Conservation (phyloP, 2,888 invertebrate species). For the Plagodis dolabraria region DNA sequence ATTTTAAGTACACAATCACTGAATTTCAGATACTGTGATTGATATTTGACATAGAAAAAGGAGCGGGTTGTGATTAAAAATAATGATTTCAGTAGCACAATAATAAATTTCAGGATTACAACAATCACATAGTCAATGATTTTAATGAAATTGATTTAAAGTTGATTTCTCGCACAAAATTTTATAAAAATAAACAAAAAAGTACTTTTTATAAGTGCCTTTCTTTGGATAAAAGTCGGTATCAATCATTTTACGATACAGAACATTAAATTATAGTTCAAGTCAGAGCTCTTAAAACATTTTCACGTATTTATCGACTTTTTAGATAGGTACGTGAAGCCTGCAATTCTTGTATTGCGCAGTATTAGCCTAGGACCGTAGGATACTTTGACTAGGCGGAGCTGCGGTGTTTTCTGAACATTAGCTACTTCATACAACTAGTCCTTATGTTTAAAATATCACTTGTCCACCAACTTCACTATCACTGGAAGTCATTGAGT, state of each 20-base stretch:
- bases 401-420: slow-evolving; percentile 54
- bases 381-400: slow-evolving; percentile 76
- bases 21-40: neutral
- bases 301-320: no score
- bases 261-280: no score
- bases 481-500: slow-evolving; percentile 79
- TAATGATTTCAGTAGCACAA: neutral
- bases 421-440: slow-evolving; percentile 38
- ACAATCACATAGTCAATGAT: no score
- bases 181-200: no score
- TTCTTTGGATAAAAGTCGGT: no score
- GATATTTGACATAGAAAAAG: slow-evolving; percentile 4
- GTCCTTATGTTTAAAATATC: slow-evolving; percentile 61
- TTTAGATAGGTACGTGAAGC: no score
- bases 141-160: no score
- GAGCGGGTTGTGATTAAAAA: slow-evolving; percentile 10
- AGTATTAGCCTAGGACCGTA: slow-evolving; percentile 14
- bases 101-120: no score
- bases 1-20: slow-evolving; percentile 57
- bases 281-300: no score
- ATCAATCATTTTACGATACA: no score
- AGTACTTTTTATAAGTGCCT: no score
- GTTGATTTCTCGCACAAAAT: no score
- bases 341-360: neutral
- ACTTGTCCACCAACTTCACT: slow-evolving; percentile 66